Base-by-base conservation (phyloP, 2,797 vertebrate genomes). In the Anabas testudineus region DNA sequence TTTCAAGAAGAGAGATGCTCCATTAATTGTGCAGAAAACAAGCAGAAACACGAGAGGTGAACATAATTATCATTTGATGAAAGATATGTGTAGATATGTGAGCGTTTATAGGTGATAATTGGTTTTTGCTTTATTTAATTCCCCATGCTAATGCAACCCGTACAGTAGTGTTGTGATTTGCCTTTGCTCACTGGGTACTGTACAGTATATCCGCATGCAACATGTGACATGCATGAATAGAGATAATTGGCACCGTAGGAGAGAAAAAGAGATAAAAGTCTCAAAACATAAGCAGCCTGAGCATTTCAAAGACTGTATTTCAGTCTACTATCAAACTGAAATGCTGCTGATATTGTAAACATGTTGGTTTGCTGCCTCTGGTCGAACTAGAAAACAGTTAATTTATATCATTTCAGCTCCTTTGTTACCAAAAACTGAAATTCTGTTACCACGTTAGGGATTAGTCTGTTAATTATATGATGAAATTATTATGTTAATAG, bases 401-500 rank as follows among this genome's bases (percentile, higher is more conserved):
- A 13, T 2, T 42, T n/a, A 43, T 3, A 4, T 45, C 28, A 24
- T 24, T 54, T 46, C 16, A 54, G 15, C 21, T 45, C 36, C 47
- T 52, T 51, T 56, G 14, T 56, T 6, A 9, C 43, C 67, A 22
- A 47, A 53, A 59, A 60, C 18, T 28, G 15, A 34, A 52, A 15
- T 14, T 5, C 8, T 16, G n/a, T 15, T 4, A 34, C 13, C 8
- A 10, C 58, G 28, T 34, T 9, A n/a, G 19, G 15, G 48, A 26
- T 59, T 14, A 64, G 43, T 57, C 59, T 28, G 4, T 9, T 21
- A 15, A 58, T 7, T 7, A 15, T 19, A 48, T 36, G 16, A 73
- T 71, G 45, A 56, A 69, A 74, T 59, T 0, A 74, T 10, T 52
- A 37, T 13, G 43, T 54, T 57, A 69, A 74, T 63, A 39, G 39